Conservation (phyloP, 2,113 vertebrate species). For the Ursus arctos region DNA sequence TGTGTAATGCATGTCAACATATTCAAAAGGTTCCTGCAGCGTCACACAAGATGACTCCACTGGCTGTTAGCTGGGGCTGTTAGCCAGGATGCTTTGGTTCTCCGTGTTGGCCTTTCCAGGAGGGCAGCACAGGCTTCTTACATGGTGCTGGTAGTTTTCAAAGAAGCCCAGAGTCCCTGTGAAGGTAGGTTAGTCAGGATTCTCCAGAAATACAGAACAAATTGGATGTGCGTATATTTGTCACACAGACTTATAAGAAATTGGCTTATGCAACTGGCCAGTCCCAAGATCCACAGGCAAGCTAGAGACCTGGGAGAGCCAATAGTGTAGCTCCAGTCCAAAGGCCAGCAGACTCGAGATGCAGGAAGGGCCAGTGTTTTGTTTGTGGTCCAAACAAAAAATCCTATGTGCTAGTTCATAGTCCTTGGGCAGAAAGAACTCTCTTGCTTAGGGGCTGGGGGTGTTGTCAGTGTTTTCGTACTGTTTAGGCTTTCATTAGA, state of each 20-base stretch:
- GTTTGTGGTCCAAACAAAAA: not conserved
- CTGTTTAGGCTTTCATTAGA: not conserved
- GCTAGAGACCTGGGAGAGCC: not conserved
- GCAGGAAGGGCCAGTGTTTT: not conserved
- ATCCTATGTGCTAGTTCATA: not conserved
- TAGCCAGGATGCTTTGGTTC: not conserved
- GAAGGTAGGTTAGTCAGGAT: not conserved
- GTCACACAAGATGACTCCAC: rapidly evolving
- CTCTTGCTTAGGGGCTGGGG: not conserved
- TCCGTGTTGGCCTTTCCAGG: not conserved
- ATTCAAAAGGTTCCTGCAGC: not conserved
- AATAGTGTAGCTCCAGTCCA: not conserved
- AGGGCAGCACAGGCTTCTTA: not conserved
- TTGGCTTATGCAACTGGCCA: not conserved
- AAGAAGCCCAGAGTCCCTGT: not conserved
- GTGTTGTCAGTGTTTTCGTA: not conserved
- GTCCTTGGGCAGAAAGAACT: not conserved
- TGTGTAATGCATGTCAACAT: not conserved
- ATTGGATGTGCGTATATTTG: not conserved
- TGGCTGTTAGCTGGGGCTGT: not conserved
- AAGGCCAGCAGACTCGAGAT: not conserved
- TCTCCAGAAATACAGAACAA: not conserved
- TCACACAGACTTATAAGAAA: not conserved
- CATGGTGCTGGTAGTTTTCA: not conserved
- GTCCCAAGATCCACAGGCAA: not conserved